Conservation (phyloP, 2,888 invertebrate species). For the Drosophila ezoana region DNA sequence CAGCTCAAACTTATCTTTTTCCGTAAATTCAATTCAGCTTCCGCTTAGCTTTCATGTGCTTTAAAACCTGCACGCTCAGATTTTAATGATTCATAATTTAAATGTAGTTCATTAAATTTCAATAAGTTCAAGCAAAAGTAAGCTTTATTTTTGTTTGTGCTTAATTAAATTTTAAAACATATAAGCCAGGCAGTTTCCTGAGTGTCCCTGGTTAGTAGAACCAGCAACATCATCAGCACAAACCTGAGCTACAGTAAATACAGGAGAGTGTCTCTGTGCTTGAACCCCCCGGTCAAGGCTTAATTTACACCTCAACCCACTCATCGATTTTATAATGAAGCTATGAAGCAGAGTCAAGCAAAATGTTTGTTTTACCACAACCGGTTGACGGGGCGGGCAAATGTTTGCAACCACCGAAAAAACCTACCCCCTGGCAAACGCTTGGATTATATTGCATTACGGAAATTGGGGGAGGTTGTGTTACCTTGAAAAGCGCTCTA, state of each 20-base stretch:
- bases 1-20: constrained; percentile 6
- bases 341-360: constrained; percentile 41
- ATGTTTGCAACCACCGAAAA: constrained; percentile 58
- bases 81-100: background rate
- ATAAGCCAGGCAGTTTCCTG: background rate
- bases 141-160: constrained; percentile 1
- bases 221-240: background rate
- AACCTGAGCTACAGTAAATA: background rate
- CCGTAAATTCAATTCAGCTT: background rate
- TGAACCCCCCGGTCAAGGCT: constrained; percentile 22
- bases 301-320: constrained; percentile 41
- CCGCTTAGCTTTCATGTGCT: background rate
- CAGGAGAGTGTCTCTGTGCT: constrained; percentile 4
- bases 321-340: constrained; percentile 72
- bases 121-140: background rate
- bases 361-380: constrained; percentile 61
- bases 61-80: background rate
- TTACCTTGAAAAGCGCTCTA: constrained; percentile 45
- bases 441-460: constrained; percentile 54
- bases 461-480: constrained; percentile 45
- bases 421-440: constrained; percentile 34
- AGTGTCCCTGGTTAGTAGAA: constrained; percentile 3
- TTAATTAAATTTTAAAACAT: constrained; percentile 3
- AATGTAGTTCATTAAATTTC: background rate
- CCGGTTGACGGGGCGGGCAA: constrained; percentile 15